phyloP scores from a whole-genome alignment of 2,797 vertebrate genomes.

The Liparis tanakae region DNA sequence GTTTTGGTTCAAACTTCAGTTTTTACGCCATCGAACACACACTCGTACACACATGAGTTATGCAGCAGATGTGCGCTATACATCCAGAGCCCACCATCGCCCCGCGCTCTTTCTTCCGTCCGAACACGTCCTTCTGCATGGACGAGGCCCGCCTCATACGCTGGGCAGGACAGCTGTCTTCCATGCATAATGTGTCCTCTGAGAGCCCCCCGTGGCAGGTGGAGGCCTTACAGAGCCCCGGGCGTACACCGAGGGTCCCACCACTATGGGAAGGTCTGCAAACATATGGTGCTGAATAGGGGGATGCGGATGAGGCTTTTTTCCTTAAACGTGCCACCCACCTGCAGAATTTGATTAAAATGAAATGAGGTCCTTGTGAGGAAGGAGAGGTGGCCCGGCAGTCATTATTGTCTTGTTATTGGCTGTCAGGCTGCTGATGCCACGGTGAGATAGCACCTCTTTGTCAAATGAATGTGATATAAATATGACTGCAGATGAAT shows the following conservation, averaged over 20 bases:
- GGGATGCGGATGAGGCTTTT: conserved; percentile 62
- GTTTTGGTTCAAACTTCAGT: neutral
- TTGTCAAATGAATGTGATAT: conserved; percentile 19
- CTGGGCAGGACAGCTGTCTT: conserved; percentile 75
- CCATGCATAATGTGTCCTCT: conserved; percentile 73
- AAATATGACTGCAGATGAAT: conserved; percentile 27
- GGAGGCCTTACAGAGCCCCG: conserved; percentile 34
- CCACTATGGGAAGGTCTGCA: conserved; percentile 53
- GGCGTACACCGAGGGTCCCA: conserved; percentile 38
- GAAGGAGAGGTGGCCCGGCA: conserved; percentile 36
- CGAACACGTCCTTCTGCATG: conserved; percentile 69
- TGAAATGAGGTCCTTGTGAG: conserved; percentile 47
- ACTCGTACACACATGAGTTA: neutral
- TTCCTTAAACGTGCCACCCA: conserved; percentile 67
- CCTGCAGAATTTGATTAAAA: conserved; percentile 64
- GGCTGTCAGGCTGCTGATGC: conserved; percentile 41
- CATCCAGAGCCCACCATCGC: conserved; percentile 9
- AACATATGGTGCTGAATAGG: conserved; percentile 77
- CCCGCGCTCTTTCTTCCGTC: conserved; percentile 49
- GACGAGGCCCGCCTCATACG: conserved; percentile 50
- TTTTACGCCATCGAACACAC: neutral
- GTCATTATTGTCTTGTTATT: conserved; percentile 58
- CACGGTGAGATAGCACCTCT: conserved; percentile 33
- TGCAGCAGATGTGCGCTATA: conserved; percentile 12
- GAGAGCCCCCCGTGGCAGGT: conserved; percentile 69